phyloP scores from a whole-genome alignment of 2,113 vertebrate genomes.

The Orcinus orca region DNA sequence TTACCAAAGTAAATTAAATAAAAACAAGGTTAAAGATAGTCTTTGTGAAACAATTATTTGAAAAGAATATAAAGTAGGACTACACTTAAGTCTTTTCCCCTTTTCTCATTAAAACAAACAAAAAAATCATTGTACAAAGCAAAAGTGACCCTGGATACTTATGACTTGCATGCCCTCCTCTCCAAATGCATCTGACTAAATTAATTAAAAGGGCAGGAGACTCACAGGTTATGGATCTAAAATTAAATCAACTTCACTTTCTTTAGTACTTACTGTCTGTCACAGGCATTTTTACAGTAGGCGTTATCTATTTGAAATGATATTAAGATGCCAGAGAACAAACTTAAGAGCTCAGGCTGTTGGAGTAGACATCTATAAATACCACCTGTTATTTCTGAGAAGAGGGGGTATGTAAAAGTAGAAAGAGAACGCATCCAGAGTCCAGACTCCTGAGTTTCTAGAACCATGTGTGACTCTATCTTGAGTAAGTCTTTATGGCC shows the following conservation, averaged over 20 bases:
- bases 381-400: not conserved
- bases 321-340: not conserved
- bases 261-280: not conserved
- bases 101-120: not conserved
- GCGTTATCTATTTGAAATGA: not conserved
- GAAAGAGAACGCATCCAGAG: not conserved
- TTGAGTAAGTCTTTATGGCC: not conserved
- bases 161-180: not conserved
- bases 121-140: not conserved
- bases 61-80: not conserved
- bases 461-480: not conserved
- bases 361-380: not conserved
- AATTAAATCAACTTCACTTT: not conserved
- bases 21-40: not conserved
- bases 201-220: constrained; percentile 3
- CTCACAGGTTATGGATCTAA: not conserved
- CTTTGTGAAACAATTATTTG: not conserved
- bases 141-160: not conserved
- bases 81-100: not conserved
- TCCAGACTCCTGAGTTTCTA: not conserved
- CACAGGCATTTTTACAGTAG: not conserved
- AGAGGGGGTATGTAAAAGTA: not conserved
- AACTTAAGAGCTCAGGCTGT: not conserved
- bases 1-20: not conserved
- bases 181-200: not conserved